Evolutionary conservation across 2,797 vertebrate species (phyloP), one percentile per base, ranked within the genome.

Genomic region (Pangasius macronema): DNA sequence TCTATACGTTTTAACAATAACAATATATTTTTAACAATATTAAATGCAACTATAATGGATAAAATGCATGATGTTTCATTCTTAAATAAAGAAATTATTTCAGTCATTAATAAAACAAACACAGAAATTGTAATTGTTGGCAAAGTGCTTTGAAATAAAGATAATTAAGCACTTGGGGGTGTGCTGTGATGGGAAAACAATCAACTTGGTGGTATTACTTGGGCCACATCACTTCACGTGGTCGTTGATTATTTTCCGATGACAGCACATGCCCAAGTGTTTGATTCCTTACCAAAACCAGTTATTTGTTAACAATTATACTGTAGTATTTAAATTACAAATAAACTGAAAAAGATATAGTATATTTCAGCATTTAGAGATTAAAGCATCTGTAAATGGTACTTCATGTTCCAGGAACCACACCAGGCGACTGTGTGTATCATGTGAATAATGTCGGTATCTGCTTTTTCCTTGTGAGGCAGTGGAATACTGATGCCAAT

Each of bases 401-500:
- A 30, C 13, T 73, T 10, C 42, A 51, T n/a, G 42, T 14, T 49
- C 73, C 30, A 20, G 70, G 61, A 84, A 76, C 14, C 49, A 46
- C 30, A 59, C 49, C 72, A 49, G 36, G 9, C 22, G 30, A 20
- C 18, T 70, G 73, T 61, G 42, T 76, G 57, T 87, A 53, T 87
- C 27, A n/a, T 70, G 39, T 87, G 53, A 87, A 84, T 84, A 84
- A 80, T 79, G 63, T 75, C 51, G 61, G 27, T 84, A 49, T 84
- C 51, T 49, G 61, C 1, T 51, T 87, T 68, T 49, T 84, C 63
- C 82, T 73, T 70, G 36, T 42, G 18, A 87, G 86, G 86, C 83
- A 61, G 81, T 13, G 46, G 77, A 87, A 75, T 79, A 87, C 77
- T 84, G 73, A 87, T 84, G 82, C 82, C 61, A 77, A 87, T 87